These are phyloP conservation scores for Pangasius krempfi DNA, from an alignment of 2,797 vertebrate species.

Conservation along the genomic window DNA sequence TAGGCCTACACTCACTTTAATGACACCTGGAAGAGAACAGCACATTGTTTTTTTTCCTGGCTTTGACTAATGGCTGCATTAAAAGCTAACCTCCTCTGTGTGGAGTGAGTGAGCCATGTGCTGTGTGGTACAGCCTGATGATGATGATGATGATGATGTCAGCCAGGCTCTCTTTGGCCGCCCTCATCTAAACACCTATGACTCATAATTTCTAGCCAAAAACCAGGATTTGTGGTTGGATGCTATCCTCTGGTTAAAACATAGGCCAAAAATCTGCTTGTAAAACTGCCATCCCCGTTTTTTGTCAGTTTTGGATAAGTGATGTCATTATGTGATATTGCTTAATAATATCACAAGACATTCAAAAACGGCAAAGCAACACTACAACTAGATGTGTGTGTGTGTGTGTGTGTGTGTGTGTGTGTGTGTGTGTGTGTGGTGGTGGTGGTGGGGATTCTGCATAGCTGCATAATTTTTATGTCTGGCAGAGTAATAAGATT, in stretches of 20 bases:
- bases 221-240: neutral
- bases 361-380: neutral
- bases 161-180: constrained; percentile 39
- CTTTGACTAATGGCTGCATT: constrained; percentile 52
- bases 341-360: neutral
- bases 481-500: neutral
- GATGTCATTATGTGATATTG: neutral
- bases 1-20: neutral
- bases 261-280: neutral
- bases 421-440: too few relatives aligned
- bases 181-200: constrained; percentile 24
- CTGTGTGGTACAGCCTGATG: constrained; percentile 27
- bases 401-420: too few relatives aligned
- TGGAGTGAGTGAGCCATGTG: constrained; percentile 30
- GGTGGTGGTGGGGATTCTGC: too few relatives aligned
- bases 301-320: neutral
- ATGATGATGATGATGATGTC: neutral
- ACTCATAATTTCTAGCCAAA: neutral
- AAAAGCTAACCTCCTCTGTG: constrained; percentile 34
- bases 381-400: neutral
- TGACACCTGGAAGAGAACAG: constrained; percentile 30
- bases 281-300: neutral
- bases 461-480: neutral
- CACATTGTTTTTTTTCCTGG: constrained; percentile 20
- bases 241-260: neutral